Percentiles rank a stretch among this genome's conserved stretches.
Evolutionary conservation across 2,888 invertebrate species (phyloP).

Genomic region (Brachyopa scutellaris): DNA sequence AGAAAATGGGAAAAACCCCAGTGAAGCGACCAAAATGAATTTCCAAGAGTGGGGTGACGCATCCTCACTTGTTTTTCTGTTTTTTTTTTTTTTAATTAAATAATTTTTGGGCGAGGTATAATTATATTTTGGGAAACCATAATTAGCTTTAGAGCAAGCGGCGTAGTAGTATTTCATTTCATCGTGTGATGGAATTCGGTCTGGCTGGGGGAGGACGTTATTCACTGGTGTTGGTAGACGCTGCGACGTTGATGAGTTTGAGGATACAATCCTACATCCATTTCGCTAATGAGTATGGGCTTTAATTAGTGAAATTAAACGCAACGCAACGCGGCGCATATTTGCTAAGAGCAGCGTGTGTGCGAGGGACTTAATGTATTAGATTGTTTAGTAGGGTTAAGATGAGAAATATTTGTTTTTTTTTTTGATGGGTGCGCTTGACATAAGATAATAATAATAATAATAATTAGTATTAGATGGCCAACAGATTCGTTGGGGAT

Average conservation of each 20-base stretch:
- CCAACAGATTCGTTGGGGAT: not conserved
- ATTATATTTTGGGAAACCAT: constrained; percentile 65
- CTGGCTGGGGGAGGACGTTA: not conserved
- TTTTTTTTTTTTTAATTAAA: constrained; percentile 57
- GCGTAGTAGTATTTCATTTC: constrained; percentile 22
- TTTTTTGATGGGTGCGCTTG: not conserved
- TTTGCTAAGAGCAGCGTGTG: constrained; percentile 19
- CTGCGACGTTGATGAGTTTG: constrained; percentile 62
- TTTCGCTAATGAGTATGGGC: constrained; percentile 70
- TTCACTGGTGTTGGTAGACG: constrained; percentile 41
- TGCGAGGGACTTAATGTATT: constrained; percentile 36
- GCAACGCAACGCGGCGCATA: constrained; percentile 58
- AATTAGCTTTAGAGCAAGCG: constrained; percentile 45
- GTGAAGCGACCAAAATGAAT: constrained; percentile 2
- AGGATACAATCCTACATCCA: constrained; percentile 68
- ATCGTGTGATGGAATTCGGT: constrained; percentile 51
- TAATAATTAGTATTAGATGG: constrained; percentile 25
- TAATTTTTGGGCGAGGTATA: constrained; percentile 68
- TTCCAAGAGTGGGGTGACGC: constrained; percentile 17
- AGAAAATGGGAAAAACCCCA: not conserved
- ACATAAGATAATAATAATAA: constrained; percentile 14
- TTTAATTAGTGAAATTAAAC: constrained; percentile 72
- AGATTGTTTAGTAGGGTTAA: constrained; percentile 47
- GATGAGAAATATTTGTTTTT: constrained; percentile 2
- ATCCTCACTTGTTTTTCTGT: constrained; percentile 22